Conservation (phyloP, 2,888 invertebrate species). For the Matsumyia berberina region DNA sequence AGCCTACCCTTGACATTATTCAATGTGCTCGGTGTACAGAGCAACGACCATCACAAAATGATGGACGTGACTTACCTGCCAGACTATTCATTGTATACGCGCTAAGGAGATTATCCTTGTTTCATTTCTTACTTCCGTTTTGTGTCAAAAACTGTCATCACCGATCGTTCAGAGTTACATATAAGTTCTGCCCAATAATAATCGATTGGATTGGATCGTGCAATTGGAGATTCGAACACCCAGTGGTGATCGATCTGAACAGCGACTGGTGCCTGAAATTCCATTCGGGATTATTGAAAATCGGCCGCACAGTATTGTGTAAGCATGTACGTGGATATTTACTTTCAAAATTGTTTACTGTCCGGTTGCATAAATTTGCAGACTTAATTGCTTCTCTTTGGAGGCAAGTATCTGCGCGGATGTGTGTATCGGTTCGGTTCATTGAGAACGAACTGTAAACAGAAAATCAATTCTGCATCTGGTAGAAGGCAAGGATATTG, state of each 20-base stretch:
- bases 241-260: slow-evolving; percentile 64
- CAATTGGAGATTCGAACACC: slow-evolving; percentile 2
- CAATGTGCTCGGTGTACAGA: not conserved
- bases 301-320: slow-evolving; percentile 35
- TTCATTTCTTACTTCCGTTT: slow-evolving; percentile 18
- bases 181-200: slow-evolving; percentile 15
- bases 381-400: slow-evolving; percentile 66
- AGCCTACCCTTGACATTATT: slow-evolving; percentile 3
- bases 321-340: slow-evolving; percentile 63
- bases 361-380: slow-evolving; percentile 75
- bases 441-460: slow-evolving; percentile 54
- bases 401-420: slow-evolving; percentile 37
- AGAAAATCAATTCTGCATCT: slow-evolving; percentile 59
- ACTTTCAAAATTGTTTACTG: slow-evolving; percentile 70
- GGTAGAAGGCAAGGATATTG: slow-evolving; percentile 54
- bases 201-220: slow-evolving; percentile 63
- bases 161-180: slow-evolving; percentile 15
- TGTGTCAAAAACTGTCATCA: slow-evolving; percentile 43
- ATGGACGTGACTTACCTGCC: slow-evolving; percentile 50
- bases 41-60: not conserved
- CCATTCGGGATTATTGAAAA: slow-evolving; percentile 56
- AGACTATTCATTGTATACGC: slow-evolving; percentile 3
- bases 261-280: slow-evolving; percentile 47
- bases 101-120: slow-evolving; percentile 9
- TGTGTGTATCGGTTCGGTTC: slow-evolving; percentile 34